Conservation (phyloP, 2,113 vertebrate genomes). For the Caloenas nicobarica region DNA sequence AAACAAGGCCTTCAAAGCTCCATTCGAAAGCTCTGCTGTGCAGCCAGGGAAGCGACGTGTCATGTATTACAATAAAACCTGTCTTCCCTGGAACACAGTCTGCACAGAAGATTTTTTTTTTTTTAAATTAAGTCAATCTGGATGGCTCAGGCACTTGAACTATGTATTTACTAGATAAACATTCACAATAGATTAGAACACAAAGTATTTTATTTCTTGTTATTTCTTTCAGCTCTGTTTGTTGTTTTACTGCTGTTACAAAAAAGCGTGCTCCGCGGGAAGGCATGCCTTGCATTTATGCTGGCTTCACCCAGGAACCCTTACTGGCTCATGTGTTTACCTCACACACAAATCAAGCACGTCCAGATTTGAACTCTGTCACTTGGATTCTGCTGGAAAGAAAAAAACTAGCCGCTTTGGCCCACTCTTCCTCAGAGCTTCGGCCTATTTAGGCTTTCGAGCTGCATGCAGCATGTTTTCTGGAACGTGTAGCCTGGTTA, state of each 20-base stretch:
- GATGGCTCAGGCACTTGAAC: conserved; percentile 18
- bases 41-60: not conserved
- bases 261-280: conserved; percentile 26
- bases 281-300: conserved; percentile 58
- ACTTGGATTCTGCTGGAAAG: conserved; percentile 11
- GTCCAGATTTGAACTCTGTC: conserved; percentile 63
- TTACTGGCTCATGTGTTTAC: conserved; percentile 54
- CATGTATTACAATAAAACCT: not conserved
- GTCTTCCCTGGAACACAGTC: not conserved
- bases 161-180: conserved; percentile 58
- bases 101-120: not conserved
- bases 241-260: conserved; percentile 38
- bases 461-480: not conserved
- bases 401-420: not conserved
- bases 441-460: not conserved
- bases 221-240: conserved; percentile 48
- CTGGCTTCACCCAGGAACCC: conserved; percentile 57
- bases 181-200: conserved; percentile 31
- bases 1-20: not conserved
- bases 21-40: not conserved
- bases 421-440: not conserved
- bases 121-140: conserved; percentile 33
- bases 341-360: conserved; percentile 31
- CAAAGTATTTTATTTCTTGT: conserved; percentile 45
- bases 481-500: not conserved